A percentile compares a stretch with the other conserved stretches of the same genome.
Evolutionary conservation across 2,888 invertebrate species (phyloP).

Genomic region (Hemicrepidius hirtus): DNA sequence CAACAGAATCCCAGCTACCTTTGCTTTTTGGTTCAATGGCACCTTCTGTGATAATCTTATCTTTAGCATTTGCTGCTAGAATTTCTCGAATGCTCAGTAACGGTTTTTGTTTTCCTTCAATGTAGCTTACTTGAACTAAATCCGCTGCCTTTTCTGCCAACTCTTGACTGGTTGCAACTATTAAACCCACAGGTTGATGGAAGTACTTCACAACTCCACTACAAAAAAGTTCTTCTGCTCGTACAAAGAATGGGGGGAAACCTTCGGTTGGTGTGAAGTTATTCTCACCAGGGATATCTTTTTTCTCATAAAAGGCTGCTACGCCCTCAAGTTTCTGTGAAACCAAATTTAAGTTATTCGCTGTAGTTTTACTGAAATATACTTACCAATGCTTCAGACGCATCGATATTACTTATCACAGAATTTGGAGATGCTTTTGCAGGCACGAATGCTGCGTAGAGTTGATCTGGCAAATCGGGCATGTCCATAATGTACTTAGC

Average conservation of each 20-base stretch:
- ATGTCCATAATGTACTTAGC: constrained; percentile 80
- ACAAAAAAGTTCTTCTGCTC: constrained; percentile 72
- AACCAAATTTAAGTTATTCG: not conserved
- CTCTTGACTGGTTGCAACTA: constrained; percentile 78
- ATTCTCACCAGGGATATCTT: constrained; percentile 82
- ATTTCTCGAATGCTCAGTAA: constrained; percentile 73
- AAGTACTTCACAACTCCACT: constrained; percentile 75
- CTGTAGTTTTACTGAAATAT: not conserved
- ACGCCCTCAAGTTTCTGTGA: constrained; percentile 79
- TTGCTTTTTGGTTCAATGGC: constrained; percentile 65
- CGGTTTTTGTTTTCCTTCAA: constrained; percentile 69
- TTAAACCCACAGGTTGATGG: constrained; percentile 83
- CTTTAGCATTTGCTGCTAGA: constrained; percentile 70
- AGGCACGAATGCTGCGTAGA: constrained; percentile 81
- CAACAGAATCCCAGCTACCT: constrained; percentile 46
- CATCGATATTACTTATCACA: constrained; percentile 75
- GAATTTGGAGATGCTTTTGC: constrained; percentile 68
- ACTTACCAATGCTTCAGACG: constrained; percentile 78
- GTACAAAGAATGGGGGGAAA: constrained; percentile 42
- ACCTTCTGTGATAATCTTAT: constrained; percentile 68
- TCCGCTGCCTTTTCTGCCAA: constrained; percentile 76
- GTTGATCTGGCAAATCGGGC: constrained; percentile 73
- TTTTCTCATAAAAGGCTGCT: constrained; percentile 77
- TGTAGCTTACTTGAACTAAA: constrained; percentile 75
- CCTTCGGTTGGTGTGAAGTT: constrained; percentile 71